Evolutionary conservation across 2,888 invertebrate species (phyloP).

Genomic region (Drosophila longiperda): DNA sequence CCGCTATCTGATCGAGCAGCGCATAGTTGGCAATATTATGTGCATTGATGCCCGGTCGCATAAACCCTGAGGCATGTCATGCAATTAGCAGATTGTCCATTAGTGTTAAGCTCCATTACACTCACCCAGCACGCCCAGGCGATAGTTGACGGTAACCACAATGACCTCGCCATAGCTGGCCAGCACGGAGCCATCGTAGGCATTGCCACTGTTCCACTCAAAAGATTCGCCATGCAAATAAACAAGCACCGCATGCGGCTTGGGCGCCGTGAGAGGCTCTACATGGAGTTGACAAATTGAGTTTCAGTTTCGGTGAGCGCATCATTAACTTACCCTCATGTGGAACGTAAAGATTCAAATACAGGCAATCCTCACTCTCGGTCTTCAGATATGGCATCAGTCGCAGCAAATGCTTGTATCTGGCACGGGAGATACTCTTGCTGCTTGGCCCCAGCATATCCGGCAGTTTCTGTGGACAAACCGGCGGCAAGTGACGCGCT

Average conservation of each 20-base stretch:
- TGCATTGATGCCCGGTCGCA: conserved; percentile 91
- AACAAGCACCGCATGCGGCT: conserved; percentile 92
- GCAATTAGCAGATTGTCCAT: conserved; percentile 13
- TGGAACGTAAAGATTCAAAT: conserved; percentile 96
- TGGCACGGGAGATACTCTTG: conserved; percentile 88
- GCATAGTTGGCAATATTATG: conserved; percentile 95
- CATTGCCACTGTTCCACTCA: conserved; percentile 98
- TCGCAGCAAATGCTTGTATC: conserved; percentile 90
- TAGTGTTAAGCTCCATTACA: conserved; percentile 2
- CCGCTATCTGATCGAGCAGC: conserved; percentile 96
- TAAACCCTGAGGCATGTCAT: conserved; percentile 87
- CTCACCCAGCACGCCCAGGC: conserved; percentile 92
- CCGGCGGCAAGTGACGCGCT: conserved; percentile 90
- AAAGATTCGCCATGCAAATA: conserved; percentile 98
- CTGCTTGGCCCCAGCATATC: conserved; percentile 86
- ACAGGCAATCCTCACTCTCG: conserved; percentile 95
- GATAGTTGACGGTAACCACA: conserved; percentile 93
- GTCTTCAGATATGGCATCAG: conserved; percentile 89
- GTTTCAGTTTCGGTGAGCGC: conserved; percentile 1
- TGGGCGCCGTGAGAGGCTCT: conserved; percentile 84
- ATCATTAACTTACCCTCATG: conserved; percentile 89
- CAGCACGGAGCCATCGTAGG: conserved; percentile 97
- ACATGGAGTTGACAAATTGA: background rate
- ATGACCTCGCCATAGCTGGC: conserved; percentile 96
- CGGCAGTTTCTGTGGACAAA: conserved; percentile 94